Base-by-base conservation (phyloP, 2,888 invertebrate species). In the Heliconius ismenius region DNA sequence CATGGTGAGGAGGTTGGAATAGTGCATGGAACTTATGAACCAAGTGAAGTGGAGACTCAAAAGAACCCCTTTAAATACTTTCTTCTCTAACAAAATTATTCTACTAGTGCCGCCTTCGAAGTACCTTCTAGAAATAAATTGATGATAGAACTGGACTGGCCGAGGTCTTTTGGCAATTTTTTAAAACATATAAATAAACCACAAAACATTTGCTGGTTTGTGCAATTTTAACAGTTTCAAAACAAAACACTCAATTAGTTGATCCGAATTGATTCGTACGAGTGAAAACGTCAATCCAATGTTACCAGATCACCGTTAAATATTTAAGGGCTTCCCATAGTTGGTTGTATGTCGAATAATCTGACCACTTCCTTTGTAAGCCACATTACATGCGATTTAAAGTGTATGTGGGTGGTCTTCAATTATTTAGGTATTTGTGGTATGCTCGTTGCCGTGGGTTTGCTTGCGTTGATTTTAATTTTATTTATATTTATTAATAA, bases 301-400 rank as follows among this genome's bases (percentile, higher is more conserved):
- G 76, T 39, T 54, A 54, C 75, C 75, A 74, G 78, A 76, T 78
- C 74, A 76, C 60, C 70, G 76, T 78, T 74, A 78, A 78, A 78
- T 74, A 78, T 78, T 78, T 72, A 64, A 64, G 65, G 76, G 74
- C 70, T 76, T 76, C 74, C 36, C 32, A 24, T 62, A 36, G 74
- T 76, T 76, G 49, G 70, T 43, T 60, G 39, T 39, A 18, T 67
- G 74, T 69, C 60, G 73, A 60, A 70, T 73, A 73, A 76, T 63
- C 64, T 58, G 26, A 78, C 78, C 76, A 43, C 76, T 63, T 73
- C 73, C 78, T 49, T 58, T 54, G 62, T 64, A 63, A 68, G 67
- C 60, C 73, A 64, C 67, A 24, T 49, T 62, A 63, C 72, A 77
- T 39, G 43, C 60, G 60, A 58, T 78, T 75, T 60, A 32, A 64